Base-by-base conservation (phyloP, 1,140 invertebrate genomes). In the Zeugodacus cucurbitae region DNA sequence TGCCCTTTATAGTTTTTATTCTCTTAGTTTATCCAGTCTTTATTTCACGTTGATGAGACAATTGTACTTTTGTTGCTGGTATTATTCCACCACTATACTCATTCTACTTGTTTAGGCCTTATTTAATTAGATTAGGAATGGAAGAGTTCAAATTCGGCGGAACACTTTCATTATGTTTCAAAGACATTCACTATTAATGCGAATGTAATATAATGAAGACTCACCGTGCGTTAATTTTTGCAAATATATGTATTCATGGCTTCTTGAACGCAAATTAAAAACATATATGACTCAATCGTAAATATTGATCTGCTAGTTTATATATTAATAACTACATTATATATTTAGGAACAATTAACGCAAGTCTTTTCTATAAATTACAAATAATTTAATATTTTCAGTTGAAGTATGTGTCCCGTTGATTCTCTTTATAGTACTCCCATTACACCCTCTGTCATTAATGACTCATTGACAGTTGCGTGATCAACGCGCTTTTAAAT, bases 11-110 rank as follows among this genome's bases (percentile, higher is more conserved):
- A 26, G 22, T 74, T 88, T 34, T 70, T 74, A 48, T 48, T 67
- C 20, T 54, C 37, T 34, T 57, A 70, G 29, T 70, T 48, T 58
- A 37, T 37, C n/a, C 37, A 64, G 78, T 32, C 34, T 59, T 87
- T 87, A 86, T 86, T 88, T 64, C 86, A 86, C 62, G 62, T 62
- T 88, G 59, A 58, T 41, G 54, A 48, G 87, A 48, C 89, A 89
- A 90, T 88, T 88, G 78, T 87, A 89, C 89, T 85, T 82, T 82
- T 89, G 67, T 74, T 74, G 34, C n/a, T 82, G 44, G 8, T 82
- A 74, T 86, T 89, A 88, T 90, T 89, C 87, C 59, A 48, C 87
- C 89, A 87, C 88, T 88, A 90, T 86, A 87, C 88, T 89, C 44
- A 64, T 48, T 44, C 70, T 89, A 89, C 34, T 88, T 87, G n/a